phyloP scores from a whole-genome alignment of 2,888 invertebrate species.

The Ctena decussata region DNA sequence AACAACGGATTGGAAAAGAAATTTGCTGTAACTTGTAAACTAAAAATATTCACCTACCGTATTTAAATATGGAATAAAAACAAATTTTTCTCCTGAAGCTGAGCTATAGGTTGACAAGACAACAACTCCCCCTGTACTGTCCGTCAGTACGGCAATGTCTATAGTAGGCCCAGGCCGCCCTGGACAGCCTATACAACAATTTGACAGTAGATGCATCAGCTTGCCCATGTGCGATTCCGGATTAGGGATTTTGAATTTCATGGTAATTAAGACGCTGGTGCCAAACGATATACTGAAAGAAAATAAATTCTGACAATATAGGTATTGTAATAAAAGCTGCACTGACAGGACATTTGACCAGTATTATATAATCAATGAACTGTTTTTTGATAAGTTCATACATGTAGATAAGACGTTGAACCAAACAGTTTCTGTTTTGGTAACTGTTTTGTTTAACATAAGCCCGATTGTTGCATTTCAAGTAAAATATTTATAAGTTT shows the following conservation, averaged over 20 bases:
- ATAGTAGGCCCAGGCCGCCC: slow-evolving; percentile 56
- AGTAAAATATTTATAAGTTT: too few relatives aligned
- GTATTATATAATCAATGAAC: too few relatives aligned
- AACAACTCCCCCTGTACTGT: slow-evolving; percentile 46
- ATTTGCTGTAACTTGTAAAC: too few relatives aligned
- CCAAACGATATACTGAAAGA: slow-evolving; percentile 62
- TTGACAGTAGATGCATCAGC: slow-evolving; percentile 66
- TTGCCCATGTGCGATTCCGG: slow-evolving; percentile 31
- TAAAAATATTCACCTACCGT: slow-evolving; percentile 49
- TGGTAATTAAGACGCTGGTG: slow-evolving; percentile 57
- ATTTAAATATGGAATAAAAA: slow-evolving; percentile 55
- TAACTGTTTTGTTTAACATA: too few relatives aligned
- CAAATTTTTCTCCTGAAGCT: slow-evolving; percentile 57
- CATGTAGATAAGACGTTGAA: too few relatives aligned
- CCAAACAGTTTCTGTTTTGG: too few relatives aligned
- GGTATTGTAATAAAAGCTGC: too few relatives aligned
- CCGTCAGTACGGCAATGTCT: slow-evolving; percentile 61
- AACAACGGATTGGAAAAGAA: too few relatives aligned
- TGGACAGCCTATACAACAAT: slow-evolving; percentile 60
- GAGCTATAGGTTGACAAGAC: slow-evolving; percentile 52
- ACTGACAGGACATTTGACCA: too few relatives aligned
- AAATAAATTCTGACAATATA: too few relatives aligned
- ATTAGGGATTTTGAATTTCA: slow-evolving; percentile 56
- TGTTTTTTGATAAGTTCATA: too few relatives aligned
- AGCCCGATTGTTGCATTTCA: too few relatives aligned